Evolutionary conservation across 2,888 invertebrate species (phyloP).

Genomic region (Chouioia cunea): DNA sequence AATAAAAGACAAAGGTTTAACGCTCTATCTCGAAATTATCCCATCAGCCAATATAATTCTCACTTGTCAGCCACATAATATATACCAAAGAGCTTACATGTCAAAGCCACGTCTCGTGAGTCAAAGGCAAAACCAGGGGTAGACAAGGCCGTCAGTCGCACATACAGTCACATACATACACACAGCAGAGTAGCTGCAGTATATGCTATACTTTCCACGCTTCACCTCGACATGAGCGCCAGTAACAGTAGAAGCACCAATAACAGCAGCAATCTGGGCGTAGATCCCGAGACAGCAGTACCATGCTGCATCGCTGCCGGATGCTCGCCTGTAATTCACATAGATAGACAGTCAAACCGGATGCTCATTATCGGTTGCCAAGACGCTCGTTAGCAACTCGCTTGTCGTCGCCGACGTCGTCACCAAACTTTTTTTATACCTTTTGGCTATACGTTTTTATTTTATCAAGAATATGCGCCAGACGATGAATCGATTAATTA

Average conservation of each 20-base stretch:
- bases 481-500: no score
- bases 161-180: no score
- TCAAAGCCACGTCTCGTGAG: neutral
- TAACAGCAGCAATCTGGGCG: constrained; percentile 2
- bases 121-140: no score
- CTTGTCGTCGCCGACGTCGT: neutral
- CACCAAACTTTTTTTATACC: neutral
- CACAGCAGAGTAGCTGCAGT: neutral
- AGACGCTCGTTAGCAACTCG: neutral
- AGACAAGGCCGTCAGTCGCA: no score
- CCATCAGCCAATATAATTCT: no score
- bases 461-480: no score
- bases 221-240: neutral
- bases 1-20: no score
- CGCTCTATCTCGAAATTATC: no score
- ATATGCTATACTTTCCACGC: no score
- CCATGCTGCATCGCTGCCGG: constrained; percentile 65
- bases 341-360: constrained; percentile 22
- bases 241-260: neutral
- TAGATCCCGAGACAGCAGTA: constrained; percentile 37
- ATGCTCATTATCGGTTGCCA: constrained; percentile 39
- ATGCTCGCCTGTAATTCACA: constrained; percentile 59
- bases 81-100: no score
- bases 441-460: no score
- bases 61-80: no score